A percentile compares a stretch with the other conserved stretches of the same genome.
These are phyloP conservation scores for Enteromius afrohamiltoni DNA, from an alignment of 2,797 vertebrate genomes.

Conservation along the genomic window DNA sequence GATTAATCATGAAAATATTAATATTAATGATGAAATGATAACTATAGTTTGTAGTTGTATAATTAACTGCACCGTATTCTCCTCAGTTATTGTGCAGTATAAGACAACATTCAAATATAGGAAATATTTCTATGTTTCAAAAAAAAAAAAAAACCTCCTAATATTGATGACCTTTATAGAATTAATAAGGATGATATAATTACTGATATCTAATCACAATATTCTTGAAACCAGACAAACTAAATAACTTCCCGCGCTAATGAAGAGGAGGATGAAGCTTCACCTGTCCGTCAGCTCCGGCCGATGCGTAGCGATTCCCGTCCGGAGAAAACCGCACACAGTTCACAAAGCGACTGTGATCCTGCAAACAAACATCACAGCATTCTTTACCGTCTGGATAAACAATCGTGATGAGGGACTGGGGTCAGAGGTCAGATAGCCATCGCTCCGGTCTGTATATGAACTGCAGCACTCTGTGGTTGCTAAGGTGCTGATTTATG, in stretches of 20 bases:
- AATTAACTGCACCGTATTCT: no score
- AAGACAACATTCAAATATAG: no score
- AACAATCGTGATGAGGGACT: not conserved
- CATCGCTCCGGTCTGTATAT: not conserved
- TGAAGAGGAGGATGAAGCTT: conserved; percentile 25
- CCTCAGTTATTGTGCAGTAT: no score
- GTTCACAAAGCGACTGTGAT: conserved; percentile 92
- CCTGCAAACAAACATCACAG: conserved; percentile 69
- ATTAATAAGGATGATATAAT: no score
- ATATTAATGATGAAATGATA: no score
- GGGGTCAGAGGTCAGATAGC: not conserved
- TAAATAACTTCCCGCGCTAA: not conserved
- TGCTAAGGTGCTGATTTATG: no score
- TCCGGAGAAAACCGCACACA: conserved; percentile 93
- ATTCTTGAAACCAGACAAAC: not conserved
- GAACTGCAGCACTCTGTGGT: not conserved
- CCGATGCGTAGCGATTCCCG: conserved; percentile 86
- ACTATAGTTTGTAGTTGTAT: no score
- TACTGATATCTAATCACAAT: no score
- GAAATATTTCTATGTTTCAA: no score
- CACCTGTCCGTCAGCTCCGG: conserved; percentile 92
- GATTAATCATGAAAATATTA: no score
- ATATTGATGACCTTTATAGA: no score
- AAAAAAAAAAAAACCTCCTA: no score
- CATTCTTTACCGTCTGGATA: not conserved